These are phyloP conservation scores for Physella acuta DNA, from an alignment of 1,140 invertebrate species.

Conservation along the genomic window DNA sequence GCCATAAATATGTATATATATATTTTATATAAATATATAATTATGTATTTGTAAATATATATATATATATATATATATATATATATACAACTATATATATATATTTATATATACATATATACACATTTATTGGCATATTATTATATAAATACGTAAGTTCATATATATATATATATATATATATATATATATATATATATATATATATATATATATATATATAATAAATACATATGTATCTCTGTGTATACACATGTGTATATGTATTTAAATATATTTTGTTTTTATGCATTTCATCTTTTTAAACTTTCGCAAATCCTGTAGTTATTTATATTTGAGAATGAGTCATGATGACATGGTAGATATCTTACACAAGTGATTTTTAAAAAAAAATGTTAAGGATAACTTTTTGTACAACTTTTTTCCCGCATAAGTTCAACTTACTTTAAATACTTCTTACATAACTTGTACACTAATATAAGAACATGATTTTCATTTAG, in stretches of 20 bases:
- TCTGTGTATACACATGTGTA: not conserved
- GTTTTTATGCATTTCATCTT: not conserved
- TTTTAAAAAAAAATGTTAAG: not conserved
- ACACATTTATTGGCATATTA: not conserved
- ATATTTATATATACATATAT: not conserved
- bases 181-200: not conserved
- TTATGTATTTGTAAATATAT: too few relatives aligned
- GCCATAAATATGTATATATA: not conserved
- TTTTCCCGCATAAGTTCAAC: not conserved
- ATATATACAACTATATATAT: too few relatives aligned
- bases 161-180: not conserved
- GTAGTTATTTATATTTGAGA: not conserved
- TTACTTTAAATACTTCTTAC: not conserved
- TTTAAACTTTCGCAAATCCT: too few relatives aligned
- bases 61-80: not conserved
- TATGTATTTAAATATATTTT: not conserved
- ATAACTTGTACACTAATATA: not conserved
- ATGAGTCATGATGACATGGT: not conserved
- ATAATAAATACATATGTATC: not conserved
- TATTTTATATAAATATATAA: not conserved
- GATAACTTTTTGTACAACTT: not conserved
- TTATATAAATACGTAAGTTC: not conserved
- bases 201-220: not conserved
- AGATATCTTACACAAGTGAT: not conserved
- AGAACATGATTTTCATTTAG: not conserved